Evolutionary conservation across 2,888 invertebrate species (phyloP).

Genomic region (Aethes cnicana): DNA sequence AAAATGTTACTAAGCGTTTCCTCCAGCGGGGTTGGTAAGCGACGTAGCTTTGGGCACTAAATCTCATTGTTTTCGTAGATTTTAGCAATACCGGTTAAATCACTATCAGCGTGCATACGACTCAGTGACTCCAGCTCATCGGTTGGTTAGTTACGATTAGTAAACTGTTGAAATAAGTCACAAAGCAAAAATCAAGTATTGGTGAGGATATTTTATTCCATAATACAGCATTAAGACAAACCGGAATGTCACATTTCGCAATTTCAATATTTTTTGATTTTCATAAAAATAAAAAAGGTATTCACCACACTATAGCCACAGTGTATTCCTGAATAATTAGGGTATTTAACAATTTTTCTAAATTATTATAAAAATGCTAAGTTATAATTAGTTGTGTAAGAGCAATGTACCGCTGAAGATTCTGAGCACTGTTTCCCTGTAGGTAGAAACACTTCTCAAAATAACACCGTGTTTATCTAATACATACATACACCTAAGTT

Average conservation of each 20-base stretch:
- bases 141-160: slow-evolving; percentile 9
- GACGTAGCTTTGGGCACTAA: too few species aligned
- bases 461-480: slow-evolving; percentile 73
- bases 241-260: slow-evolving; percentile 81
- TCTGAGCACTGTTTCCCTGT: slow-evolving; percentile 67
- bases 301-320: slow-evolving; percentile 71
- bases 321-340: slow-evolving; percentile 61
- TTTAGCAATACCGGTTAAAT: too few species aligned
- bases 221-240: slow-evolving; percentile 82
- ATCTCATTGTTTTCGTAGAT: too few species aligned
- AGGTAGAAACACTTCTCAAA: slow-evolving; percentile 67
- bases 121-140: not conserved
- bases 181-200: slow-evolving; percentile 63
- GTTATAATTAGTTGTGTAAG: slow-evolving; percentile 81
- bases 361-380: slow-evolving; percentile 82
- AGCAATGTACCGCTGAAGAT: slow-evolving; percentile 72
- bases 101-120: not conserved
- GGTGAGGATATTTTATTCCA: slow-evolving; percentile 83
- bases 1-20: too few species aligned
- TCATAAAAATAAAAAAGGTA: slow-evolving; percentile 75
- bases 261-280: slow-evolving; percentile 69
- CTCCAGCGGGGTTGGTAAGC: too few species aligned
- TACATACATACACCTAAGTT: slow-evolving; percentile 77
- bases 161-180: slow-evolving; percentile 10
- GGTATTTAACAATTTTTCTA: slow-evolving; percentile 78